Evolutionary conservation across 2,797 vertebrate species (phyloP).

Genomic region (Syngnathus acus): DNA sequence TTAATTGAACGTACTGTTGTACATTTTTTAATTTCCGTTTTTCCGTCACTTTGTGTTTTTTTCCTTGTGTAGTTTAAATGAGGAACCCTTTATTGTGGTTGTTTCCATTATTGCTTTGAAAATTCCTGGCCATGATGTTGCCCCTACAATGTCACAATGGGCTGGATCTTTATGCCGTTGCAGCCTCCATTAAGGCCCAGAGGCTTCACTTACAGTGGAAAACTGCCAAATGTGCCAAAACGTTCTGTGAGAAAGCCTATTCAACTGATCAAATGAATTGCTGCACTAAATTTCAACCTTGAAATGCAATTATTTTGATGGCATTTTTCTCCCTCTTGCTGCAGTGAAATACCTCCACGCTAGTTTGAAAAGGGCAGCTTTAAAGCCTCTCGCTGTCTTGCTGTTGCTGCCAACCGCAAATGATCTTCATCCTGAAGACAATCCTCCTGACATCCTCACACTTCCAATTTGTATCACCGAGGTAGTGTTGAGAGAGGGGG

Average conservation of each 20-base stretch:
- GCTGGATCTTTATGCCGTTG: neutral
- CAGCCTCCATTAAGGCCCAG: neutral
- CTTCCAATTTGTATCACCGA: neutral
- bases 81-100: no score
- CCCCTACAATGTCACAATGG: neutral
- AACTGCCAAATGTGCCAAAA: neutral
- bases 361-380: constrained; percentile 1
- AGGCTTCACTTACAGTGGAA: neutral
- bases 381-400: neutral
- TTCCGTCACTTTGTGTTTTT: no score
- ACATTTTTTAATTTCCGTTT: no score
- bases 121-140: neutral
- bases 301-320: constrained; percentile 10
- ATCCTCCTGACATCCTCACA: neutral
- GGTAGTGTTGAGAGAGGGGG: neutral
- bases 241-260: neutral
- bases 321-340: neutral
- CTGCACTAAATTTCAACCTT: neutral
- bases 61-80: no score
- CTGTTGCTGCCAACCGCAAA: neutral
- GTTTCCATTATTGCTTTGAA: neutral
- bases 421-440: neutral
- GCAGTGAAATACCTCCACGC: neutral
- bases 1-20: no score
- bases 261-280: constrained; percentile 5